Base-by-base conservation (phyloP, 2,888 invertebrate species). In the Brachyopa scutellaris region DNA sequence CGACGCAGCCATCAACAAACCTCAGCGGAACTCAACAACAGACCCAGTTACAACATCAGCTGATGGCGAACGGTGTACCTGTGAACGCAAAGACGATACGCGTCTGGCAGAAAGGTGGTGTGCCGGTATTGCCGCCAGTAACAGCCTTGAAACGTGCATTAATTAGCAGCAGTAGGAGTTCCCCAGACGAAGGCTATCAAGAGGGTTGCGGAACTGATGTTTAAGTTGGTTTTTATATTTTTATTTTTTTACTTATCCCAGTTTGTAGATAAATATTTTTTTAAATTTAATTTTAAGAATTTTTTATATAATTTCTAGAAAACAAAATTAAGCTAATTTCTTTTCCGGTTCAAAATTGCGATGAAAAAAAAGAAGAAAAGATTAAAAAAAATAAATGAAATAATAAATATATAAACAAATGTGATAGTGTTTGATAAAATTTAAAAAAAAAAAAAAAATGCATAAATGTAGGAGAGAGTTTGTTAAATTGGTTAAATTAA, bases 181-280 rank as follows among this genome's bases (percentile, higher is more conserved):
- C 97, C 19, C 95, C 96, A 40, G 97, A 97, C 88, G 97, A 97
- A 90, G 96, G 96, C 83, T 97, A 97, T 90, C 97, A 97, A 90
- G 97, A 97, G 91, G 97, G 97, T 87, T 96, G 96, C 91, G 97
- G 97, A 85, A 97, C 97, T 85, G 97, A 97, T 91, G 97, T 97
- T 90, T 97, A 95, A 86, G 87, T 80, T 77, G 53, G 47, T 76
- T 59, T 61, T 59, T 38, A 42, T 59, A 19, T 57, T 31, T 33
- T 55, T 47, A 5, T 57, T 29, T 51, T 45, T 38, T 49, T 17
- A 33, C n/a, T 29, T 33, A 2, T 38, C 6, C 69, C 61, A 29
- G 45, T 74, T 80, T 80, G 80, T 80, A 80, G 76, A 80, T 80
- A 82, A 53, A 53, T n/a, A 55, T 66, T 73, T 62, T 45, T 26